phyloP scores from a whole-genome alignment of 1,140 invertebrate genomes.

The Plectrocnemia conspersa region DNA sequence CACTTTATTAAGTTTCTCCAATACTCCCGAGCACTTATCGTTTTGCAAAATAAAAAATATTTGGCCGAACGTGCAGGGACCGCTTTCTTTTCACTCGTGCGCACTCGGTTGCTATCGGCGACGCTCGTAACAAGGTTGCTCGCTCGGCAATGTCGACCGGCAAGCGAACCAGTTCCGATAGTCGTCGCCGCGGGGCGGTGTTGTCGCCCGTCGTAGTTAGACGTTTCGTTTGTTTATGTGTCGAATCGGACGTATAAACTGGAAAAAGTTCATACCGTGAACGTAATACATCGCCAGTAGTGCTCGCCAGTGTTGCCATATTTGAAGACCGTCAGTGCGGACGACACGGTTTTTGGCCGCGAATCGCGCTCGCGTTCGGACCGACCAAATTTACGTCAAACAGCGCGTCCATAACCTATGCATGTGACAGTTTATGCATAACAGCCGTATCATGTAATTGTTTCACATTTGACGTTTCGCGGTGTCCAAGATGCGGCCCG shows the following conservation, averaged over 20 bases:
- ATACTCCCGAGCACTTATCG: too few species aligned
- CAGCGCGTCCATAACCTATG: neutral
- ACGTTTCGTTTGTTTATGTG: conserved; percentile 28
- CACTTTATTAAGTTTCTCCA: too few species aligned
- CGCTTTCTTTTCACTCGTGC: neutral
- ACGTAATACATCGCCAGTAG: neutral
- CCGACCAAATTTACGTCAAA: neutral
- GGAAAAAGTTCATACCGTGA: neutral
- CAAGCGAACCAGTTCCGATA: conserved; percentile 31
- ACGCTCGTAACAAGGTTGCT: conserved; percentile 26
- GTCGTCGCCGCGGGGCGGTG: conserved; percentile 6
- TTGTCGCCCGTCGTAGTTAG: conserved; percentile 18
- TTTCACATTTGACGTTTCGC: neutral
- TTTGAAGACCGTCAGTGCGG: neutral
- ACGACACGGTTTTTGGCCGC: neutral
- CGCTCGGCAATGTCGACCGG: conserved; percentile 15
- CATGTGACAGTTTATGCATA: neutral
- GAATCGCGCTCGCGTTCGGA: neutral
- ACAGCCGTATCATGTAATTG: neutral
- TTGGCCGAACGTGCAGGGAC: neutral
- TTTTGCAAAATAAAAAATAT: neutral
- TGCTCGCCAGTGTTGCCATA: neutral
- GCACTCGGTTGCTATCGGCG: conserved; percentile 17
- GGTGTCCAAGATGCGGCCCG: conserved; percentile 8
- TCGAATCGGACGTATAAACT: neutral